A percentile compares a stretch with the other conserved stretches of the same genome.
These are phyloP conservation scores for Lanistes nyassanus DNA, from an alignment of 1,140 invertebrate genomes.

Conservation along the genomic window DNA sequence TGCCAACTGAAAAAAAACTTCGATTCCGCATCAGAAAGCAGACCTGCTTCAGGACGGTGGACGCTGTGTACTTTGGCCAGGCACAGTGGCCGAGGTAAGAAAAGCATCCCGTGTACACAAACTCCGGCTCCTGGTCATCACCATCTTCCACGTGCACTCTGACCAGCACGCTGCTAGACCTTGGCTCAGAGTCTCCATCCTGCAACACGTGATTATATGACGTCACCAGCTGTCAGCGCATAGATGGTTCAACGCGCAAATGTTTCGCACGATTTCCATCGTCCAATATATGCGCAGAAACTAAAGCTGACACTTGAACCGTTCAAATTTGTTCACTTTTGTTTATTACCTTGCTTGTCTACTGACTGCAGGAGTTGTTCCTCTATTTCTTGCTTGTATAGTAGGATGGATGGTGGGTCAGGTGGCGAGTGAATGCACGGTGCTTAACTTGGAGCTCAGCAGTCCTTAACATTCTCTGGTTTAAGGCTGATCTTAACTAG, in stretches of 20 bases:
- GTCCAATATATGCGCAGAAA: too few relatives aligned
- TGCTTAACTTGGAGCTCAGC: too few relatives aligned
- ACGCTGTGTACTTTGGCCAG: conserved; percentile 32
- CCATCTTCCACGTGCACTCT: conserved; percentile 22
- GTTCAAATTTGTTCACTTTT: neutral
- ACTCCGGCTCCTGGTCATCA: conserved; percentile 32
- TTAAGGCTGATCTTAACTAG: too few relatives aligned
- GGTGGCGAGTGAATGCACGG: too few relatives aligned
- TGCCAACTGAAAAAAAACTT: neutral
- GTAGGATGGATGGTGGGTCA: neutral
- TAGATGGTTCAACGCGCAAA: too few relatives aligned
- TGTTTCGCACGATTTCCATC: too few relatives aligned
- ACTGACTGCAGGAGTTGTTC: neutral
- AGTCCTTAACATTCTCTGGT: too few relatives aligned
- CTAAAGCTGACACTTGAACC: neutral
- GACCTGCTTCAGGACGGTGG: conserved; percentile 19
- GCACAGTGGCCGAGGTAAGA: conserved; percentile 21
- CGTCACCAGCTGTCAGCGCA: too few relatives aligned
- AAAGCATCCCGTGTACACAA: conserved; percentile 28
- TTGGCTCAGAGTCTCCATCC: conserved; percentile 9
- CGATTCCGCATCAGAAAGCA: neutral
- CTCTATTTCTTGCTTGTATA: neutral
- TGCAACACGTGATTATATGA: neutral
- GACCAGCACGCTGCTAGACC: neutral
- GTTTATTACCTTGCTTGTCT: neutral